Base-by-base conservation (phyloP, 2,113 vertebrate genomes). In the Labrus mixtus region DNA sequence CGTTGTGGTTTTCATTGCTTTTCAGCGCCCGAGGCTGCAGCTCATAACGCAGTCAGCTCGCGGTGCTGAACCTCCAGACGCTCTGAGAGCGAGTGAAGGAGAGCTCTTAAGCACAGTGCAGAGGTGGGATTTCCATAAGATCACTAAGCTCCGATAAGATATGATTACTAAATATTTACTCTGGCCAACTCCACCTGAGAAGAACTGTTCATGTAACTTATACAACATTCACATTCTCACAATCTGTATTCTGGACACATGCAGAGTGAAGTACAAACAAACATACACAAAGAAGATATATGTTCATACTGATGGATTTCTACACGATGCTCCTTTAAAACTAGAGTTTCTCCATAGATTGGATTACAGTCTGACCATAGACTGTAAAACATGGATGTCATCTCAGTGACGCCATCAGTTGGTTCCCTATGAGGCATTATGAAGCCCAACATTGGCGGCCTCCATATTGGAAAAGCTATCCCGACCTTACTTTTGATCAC, bases 21-120 rank as follows among this genome's bases (percentile, higher is more conserved):
- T 67, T 20, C 36, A 22, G 15, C 15, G 4, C 25, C 20, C 39
- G n/a, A 37, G 50, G 22, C 29, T 41, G 58, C 16, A 9, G 66
- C 75, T 77, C 29, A 63, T 63, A 29, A 63, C 11, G 29, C 50
- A 56, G 16, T 37, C 51, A 19, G 60, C n/a, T 39, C 15, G 20
- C 5, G 20, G 48, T 36, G 8, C 58, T 68, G 51, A 22, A 19
- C 39, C 57, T 60, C 37, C 36, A 54, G 55, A 53, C n/a, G 23
- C 46, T 76, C 36, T 6, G 65, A 33, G 29, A 25, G 25, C 8
- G 10, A 4, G 46, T n/a, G n/a, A 65, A 50, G 61, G 53, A 22
- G 36, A 68, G n/a, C 74, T 69, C 60, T 22, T n/a, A n/a, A 51
- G 48, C 17, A 13, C 19, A 20, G 48, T n/a, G n/a, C 48, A 51